Percentiles rank a stretch among this genome's conserved stretches.
Evolutionary conservation across 2,797 vertebrate genomes (phyloP).

Genomic region (Babyrousa celebensis): DNA sequence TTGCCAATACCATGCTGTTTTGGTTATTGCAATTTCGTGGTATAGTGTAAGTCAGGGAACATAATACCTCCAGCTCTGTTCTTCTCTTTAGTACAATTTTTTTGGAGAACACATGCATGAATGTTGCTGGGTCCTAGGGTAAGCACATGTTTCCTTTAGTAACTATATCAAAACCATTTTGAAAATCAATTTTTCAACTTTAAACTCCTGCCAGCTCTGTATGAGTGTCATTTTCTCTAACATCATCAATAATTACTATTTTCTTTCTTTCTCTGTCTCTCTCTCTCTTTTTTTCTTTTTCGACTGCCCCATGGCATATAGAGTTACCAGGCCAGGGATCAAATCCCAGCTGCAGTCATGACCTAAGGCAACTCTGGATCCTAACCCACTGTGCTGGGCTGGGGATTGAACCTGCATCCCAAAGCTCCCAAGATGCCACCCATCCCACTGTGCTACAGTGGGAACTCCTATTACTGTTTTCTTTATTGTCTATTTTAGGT

Average conservation of each 20-base stretch:
- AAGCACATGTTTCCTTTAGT: not conserved
- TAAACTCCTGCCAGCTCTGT: not conserved
- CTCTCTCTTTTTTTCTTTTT: too few relatives aligned
- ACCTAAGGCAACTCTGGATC: too few relatives aligned
- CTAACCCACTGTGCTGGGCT: too few relatives aligned
- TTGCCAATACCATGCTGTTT: not conserved
- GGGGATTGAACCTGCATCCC: too few relatives aligned
- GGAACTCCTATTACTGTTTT: not conserved
- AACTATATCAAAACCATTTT: not conserved
- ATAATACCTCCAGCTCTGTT: not conserved
- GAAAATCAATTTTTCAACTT: not conserved
- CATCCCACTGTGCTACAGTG: too few relatives aligned
- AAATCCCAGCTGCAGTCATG: too few relatives aligned
- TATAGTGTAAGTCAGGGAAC: not conserved
- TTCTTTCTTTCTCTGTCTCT: too few relatives aligned
- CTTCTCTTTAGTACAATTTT: not conserved
- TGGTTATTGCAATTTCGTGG: not conserved
- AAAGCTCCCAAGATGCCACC: too few relatives aligned
- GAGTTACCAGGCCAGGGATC: too few relatives aligned
- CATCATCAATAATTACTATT: not conserved
- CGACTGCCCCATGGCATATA: too few relatives aligned
- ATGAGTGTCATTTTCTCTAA: not conserved
- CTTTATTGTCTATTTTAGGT: conserved; percentile 38
- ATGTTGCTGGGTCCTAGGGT: not conserved
- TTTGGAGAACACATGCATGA: not conserved